A percentile compares a stretch with the other conserved stretches of the same genome.
Evolutionary conservation across 2,797 vertebrate species (phyloP).

Genomic region (Gymnodraco acuticeps): DNA sequence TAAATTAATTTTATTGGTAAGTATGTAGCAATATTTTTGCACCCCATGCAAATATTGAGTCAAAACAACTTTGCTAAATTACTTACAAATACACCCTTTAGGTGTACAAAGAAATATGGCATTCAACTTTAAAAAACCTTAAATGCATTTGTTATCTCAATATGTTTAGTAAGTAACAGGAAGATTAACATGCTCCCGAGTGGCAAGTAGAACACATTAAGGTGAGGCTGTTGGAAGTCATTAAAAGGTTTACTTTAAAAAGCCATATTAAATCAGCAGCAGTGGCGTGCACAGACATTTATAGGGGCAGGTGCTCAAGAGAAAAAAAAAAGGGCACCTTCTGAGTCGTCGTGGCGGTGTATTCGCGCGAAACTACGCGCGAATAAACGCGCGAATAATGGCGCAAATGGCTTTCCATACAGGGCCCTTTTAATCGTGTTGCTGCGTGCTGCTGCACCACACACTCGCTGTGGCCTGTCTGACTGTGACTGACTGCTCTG

Average conservation of each 20-base stretch:
- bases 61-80: background rate
- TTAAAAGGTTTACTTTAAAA: slow-evolving; percentile 5
- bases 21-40: background rate
- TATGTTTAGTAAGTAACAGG: background rate
- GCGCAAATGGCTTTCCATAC: too few relatives aligned
- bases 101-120: background rate
- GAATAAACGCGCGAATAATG: too few relatives aligned
- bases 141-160: background rate
- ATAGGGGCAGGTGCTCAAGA: too few relatives aligned
- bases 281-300: too few relatives aligned
- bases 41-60: background rate
- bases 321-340: too few relatives aligned
- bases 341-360: too few relatives aligned
- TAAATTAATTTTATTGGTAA: background rate
- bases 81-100: background rate
- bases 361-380: too few relatives aligned
- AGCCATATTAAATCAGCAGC: background rate
- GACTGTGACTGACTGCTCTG: too few relatives aligned
- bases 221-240: background rate
- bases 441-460: too few relatives aligned
- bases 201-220: background rate
- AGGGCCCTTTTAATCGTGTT: too few relatives aligned
- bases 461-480: too few relatives aligned
- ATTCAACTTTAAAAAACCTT: background rate
- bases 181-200: slow-evolving; percentile 8